These are phyloP conservation scores for Eulemur mongoz DNA, from an alignment of 2,797 vertebrate genomes.

Conservation along the genomic window DNA sequence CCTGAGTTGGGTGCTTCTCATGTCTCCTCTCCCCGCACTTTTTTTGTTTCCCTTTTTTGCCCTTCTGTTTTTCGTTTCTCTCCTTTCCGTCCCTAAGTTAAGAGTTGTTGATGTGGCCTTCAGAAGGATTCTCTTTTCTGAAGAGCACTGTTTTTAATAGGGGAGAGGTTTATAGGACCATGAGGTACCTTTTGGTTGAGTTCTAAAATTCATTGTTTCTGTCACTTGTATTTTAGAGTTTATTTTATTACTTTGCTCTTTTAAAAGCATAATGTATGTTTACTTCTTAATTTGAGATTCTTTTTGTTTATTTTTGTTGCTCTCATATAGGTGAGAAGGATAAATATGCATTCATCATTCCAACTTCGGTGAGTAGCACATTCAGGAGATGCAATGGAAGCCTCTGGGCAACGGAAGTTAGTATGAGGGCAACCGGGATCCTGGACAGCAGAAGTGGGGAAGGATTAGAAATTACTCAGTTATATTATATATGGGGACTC, in stretches of 20 bases:
- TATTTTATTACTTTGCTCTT: background rate
- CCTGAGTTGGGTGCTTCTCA: background rate
- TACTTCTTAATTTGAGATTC: background rate
- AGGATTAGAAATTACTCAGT: background rate
- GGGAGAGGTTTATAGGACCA: fast-evolving
- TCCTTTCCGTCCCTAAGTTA: background rate
- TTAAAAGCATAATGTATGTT: background rate
- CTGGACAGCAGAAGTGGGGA: background rate
- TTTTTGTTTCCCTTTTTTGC: background rate
- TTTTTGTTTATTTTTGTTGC: background rate
- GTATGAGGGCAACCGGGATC: background rate
- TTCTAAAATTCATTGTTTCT: background rate
- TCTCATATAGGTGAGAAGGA: background rate
- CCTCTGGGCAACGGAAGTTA: background rate
- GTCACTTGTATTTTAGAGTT: background rate
- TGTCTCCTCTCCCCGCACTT: background rate
- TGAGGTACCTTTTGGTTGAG: background rate
- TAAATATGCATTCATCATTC: background rate
- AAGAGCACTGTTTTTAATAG: background rate
- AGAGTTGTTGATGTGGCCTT: background rate
- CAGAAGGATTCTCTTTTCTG: background rate
- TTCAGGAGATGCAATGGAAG: background rate
- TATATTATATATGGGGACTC: background rate
- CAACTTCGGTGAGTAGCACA: background rate
- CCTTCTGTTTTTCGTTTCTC: background rate